Percentiles rank a stretch among this genome's conserved stretches.
Evolutionary conservation across 1,140 invertebrate genomes (phyloP).

Genomic region (Nylanderia fulva): DNA sequence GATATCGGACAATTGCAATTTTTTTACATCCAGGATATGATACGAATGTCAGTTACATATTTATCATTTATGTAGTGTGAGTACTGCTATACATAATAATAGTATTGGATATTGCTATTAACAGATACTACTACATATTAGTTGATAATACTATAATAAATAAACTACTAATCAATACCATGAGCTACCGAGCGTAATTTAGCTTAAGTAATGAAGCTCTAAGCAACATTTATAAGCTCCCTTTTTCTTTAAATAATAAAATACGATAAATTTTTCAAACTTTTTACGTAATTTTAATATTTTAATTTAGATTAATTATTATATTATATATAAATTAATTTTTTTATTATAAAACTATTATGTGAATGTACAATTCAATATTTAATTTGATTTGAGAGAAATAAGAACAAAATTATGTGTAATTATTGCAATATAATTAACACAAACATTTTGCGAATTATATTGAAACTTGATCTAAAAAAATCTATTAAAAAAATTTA

Average conservation of each 20-base stretch:
- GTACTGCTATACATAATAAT: not conserved
- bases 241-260: constrained; percentile 31
- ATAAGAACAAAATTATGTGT: not conserved
- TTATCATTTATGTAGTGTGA: not conserved
- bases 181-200: constrained; percentile 12
- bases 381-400: not conserved
- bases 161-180: constrained; percentile 34
- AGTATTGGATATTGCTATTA: constrained; percentile 34
- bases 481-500: no score
- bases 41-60: not conserved
- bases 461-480: not conserved
- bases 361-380: not conserved
- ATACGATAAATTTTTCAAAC: not conserved
- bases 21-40: not conserved
- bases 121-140: constrained; percentile 19
- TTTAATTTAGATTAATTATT: not conserved
- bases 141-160: constrained; percentile 35
- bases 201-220: constrained; percentile 29
- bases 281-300: constrained; percentile 7
- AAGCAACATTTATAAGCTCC: constrained; percentile 18
- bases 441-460: not conserved
- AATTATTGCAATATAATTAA: not conserved
- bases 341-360: not conserved
- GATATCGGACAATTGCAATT: not conserved
- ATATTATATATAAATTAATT: not conserved